These are phyloP conservation scores for Tinamus major DNA, from an alignment of 2,797 vertebrate species.

Conservation along the genomic window DNA sequence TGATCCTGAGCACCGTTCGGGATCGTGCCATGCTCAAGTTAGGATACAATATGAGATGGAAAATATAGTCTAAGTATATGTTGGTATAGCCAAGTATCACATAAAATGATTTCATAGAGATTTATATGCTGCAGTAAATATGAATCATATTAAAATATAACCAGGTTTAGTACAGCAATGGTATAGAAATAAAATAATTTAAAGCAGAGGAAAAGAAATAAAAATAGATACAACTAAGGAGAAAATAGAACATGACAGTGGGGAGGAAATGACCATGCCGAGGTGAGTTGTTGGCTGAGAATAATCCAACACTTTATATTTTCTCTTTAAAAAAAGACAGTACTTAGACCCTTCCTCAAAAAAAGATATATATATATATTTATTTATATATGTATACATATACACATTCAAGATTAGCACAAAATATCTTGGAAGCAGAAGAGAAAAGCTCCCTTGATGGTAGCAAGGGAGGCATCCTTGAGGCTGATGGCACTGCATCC, in stretches of 20 bases:
- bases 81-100: not conserved
- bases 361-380: not conserved
- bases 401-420: not conserved
- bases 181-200: not conserved
- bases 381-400: too few species aligned
- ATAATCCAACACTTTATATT: conserved; percentile 14
- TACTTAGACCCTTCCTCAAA: not conserved
- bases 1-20: not conserved
- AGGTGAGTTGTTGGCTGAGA: not conserved
- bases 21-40: not conserved
- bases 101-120: not conserved
- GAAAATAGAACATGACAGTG: not conserved
- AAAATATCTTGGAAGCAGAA: conserved; percentile 1
- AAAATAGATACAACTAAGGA: not conserved
- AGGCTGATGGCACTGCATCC: not conserved
- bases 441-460: not conserved
- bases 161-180: not conserved
- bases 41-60: not conserved
- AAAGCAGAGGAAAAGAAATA: not conserved
- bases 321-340: not conserved
- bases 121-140: not conserved
- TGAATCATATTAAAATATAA: not conserved
- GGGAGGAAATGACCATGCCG: not conserved
- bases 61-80: not conserved
- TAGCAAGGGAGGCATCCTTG: not conserved